Conservation (phyloP, 2,888 invertebrate genomes). For the Andrena fulva region DNA sequence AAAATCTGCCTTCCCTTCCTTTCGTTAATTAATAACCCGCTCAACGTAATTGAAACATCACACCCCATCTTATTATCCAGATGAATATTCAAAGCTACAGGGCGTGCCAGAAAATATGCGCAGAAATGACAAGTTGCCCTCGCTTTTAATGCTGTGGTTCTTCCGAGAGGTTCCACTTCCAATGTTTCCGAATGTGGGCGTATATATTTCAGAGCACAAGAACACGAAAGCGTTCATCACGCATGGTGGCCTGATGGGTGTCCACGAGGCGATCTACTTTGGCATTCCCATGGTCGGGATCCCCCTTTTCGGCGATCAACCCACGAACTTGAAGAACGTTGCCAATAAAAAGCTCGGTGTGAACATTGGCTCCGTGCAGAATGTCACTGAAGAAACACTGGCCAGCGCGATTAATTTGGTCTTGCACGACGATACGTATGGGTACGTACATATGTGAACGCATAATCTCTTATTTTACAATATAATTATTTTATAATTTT, state of each 20-base stretch:
- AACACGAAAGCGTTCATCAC: slow-evolving; percentile 78
- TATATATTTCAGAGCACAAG: slow-evolving; percentile 73
- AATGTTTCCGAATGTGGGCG: background rate
- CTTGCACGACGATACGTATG: slow-evolving; percentile 67
- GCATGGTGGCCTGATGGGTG: slow-evolving; percentile 79
- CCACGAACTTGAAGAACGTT: slow-evolving; percentile 64
- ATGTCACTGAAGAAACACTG: slow-evolving; percentile 70
- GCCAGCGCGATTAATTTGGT: slow-evolving; percentile 67
- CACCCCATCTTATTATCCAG: background rate
- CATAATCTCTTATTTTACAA: background rate
- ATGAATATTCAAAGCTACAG: background rate
- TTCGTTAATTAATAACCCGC: too few relatives aligned
- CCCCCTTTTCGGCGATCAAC: slow-evolving; percentile 80
- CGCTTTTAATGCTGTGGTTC: too few relatives aligned
- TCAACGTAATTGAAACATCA: too few relatives aligned
- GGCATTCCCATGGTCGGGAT: slow-evolving; percentile 79
- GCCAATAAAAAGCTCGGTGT: slow-evolving; percentile 66
- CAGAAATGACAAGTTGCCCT: too few relatives aligned
- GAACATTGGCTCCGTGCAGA: slow-evolving; percentile 40
- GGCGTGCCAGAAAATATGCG: too few relatives aligned
- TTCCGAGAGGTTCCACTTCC: too few relatives aligned
- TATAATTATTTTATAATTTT: too few relatives aligned
- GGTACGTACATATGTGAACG: slow-evolving; percentile 57
- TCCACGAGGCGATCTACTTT: slow-evolving; percentile 75
- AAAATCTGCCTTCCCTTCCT: too few relatives aligned